Conservation (phyloP, 2,797 vertebrate genomes). For the Syncerus caffer region DNA sequence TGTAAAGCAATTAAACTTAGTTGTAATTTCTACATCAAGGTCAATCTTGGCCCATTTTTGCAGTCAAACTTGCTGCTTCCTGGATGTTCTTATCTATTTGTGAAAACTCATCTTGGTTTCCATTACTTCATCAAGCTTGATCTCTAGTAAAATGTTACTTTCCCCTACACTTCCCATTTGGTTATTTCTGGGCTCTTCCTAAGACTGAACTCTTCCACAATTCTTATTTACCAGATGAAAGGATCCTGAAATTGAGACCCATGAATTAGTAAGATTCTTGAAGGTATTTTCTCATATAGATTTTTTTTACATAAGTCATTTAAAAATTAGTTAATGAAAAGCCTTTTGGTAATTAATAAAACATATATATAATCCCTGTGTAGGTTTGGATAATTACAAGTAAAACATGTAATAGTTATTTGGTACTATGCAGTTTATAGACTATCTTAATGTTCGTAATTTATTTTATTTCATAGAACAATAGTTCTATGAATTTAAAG, state of each 20-base stretch:
- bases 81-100: neutral
- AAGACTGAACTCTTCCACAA: neutral
- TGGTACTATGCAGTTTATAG: neutral
- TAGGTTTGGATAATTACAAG: neutral
- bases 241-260: neutral
- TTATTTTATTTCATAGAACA: neutral
- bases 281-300: conserved; percentile 30
- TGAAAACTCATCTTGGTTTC: neutral
- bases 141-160: neutral
- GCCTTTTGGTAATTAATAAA: neutral
- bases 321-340: conserved; percentile 14
- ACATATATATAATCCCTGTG: neutral
- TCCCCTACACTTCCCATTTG: neutral
- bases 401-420: neutral
- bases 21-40: neutral
- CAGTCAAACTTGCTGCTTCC: neutral
- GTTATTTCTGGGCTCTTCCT: neutral
- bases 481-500: neutral
- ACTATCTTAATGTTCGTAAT: conserved; percentile 4
- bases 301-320: neutral
- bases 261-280: neutral
- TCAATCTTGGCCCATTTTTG: neutral
- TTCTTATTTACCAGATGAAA: neutral
- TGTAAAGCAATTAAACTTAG: neutral
- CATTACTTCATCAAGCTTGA: neutral